Evolutionary conservation across 2,888 invertebrate species (phyloP), one percentile per base, ranked within the genome.

Genomic region (Macropis europaea): DNA sequence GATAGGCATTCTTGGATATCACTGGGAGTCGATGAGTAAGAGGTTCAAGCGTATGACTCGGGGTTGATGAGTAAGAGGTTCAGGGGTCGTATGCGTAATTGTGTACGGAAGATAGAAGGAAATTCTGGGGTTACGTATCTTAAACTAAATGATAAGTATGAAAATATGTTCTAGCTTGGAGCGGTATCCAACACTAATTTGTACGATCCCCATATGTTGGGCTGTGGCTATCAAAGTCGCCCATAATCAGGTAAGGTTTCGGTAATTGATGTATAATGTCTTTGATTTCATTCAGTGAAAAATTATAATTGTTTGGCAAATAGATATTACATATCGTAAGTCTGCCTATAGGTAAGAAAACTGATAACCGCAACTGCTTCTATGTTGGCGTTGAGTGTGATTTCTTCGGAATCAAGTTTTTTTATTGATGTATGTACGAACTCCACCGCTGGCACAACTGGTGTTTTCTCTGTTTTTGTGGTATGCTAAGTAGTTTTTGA

Each of bases 171-270:
- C n/a, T n/a, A n/a, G n/a, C n/a, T n/a, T n/a, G n/a, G n/a, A n/a
- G n/a, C n/a, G n/a, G n/a, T n/a, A n/a, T n/a, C n/a, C n/a, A n/a
- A n/a, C n/a, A n/a, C n/a, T n/a, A n/a, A n/a, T n/a, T n/a, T n/a
- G n/a, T n/a, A n/a, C n/a, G n/a, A 79, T 7, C 80, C 73, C 76
- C 78, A 84, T 2, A 75, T n/a, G n/a, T 2, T 26, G 59, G 71
- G 17, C 73, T 76, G 28, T 82, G 82, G 22, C 83, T 79, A 40
- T 84, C 43, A 7, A 56, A 56, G 19, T 56, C 82, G 0, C 82
- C 82, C 2, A 77, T 24, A 1, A 82, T 47, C 2, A 84, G 61
- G n/a, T 70, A 64, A 1, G 82, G 82, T 56, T 62, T 64, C 1
- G 82, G 82, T 0, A 84, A 61, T 66, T 82, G 73, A 3, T 67